A percentile compares a stretch with the other conserved stretches of the same genome.
phyloP scores from a whole-genome alignment of 2,888 invertebrate genomes.

The Melieria omissa region DNA sequence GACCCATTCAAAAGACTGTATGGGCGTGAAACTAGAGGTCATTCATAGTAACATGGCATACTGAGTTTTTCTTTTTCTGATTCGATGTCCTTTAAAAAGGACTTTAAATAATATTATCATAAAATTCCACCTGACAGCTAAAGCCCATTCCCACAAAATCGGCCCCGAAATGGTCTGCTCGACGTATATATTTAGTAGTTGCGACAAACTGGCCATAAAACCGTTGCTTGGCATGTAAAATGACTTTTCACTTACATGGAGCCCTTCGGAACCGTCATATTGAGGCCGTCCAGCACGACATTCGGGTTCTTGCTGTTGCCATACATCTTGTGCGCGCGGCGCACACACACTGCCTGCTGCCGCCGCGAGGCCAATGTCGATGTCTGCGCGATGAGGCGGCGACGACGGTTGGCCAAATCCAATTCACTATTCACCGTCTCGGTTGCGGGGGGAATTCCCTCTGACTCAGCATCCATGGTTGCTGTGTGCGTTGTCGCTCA shows the following conservation, averaged over 20 bases:
- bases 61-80: too few species aligned
- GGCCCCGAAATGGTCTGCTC: too few species aligned
- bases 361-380: constrained; percentile 78
- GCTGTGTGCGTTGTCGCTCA: constrained; percentile 12
- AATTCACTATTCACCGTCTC: constrained; percentile 51
- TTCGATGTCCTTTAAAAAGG: too few species aligned
- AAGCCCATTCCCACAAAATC: too few species aligned
- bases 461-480: constrained; percentile 65
- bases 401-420: constrained; percentile 69
- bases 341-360: constrained; percentile 86
- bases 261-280: constrained; percentile 93
- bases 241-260: constrained; percentile 76
- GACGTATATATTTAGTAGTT: too few species aligned
- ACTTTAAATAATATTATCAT: too few species aligned
- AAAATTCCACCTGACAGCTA: too few species aligned
- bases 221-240: not conserved
- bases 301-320: constrained; percentile 82
- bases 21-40: too few species aligned
- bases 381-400: constrained; percentile 73
- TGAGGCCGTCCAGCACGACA: constrained; percentile 85
- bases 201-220: too few species aligned
- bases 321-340: constrained; percentile 85
- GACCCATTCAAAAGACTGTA: too few species aligned
- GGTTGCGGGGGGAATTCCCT: constrained; percentile 63
- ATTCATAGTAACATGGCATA: too few species aligned